phyloP scores from a whole-genome alignment of 2,888 invertebrate species.

The Neria commutata region DNA sequence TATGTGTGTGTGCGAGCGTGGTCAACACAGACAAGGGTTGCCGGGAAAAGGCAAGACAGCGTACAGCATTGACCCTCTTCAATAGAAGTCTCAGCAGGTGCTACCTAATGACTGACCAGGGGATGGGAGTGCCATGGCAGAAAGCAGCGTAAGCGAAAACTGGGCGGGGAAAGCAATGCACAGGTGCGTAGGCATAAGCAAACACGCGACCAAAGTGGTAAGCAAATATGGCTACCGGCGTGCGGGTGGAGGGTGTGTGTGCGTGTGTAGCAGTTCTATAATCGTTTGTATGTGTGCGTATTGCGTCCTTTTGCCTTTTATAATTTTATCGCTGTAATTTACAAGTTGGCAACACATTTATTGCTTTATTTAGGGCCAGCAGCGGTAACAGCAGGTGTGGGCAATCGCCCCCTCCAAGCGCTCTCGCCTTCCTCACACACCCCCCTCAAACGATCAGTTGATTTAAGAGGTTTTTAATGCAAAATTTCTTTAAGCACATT shows the following conservation, averaged over 20 bases:
- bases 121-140: no score
- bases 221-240: no score
- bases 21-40: background rate
- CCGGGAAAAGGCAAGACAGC: background rate
- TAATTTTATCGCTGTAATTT: conserved; percentile 27
- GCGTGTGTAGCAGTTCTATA: no score
- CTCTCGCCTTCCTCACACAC: no score
- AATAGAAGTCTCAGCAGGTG: no score
- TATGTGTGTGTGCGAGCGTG: no score
- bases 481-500: background rate
- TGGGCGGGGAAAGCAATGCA: background rate
- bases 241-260: no score
- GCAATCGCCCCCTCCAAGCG: no score
- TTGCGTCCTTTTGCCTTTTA: background rate
- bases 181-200: background rate
- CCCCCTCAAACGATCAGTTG: no score
- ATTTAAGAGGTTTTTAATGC: background rate
- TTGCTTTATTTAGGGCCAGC: conserved; percentile 10
- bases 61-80: background rate
- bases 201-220: background rate
- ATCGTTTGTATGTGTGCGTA: background rate
- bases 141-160: no score
- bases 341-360: conserved; percentile 28
- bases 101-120: no score
- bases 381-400: no score